Base-by-base conservation (phyloP, 2,888 invertebrate species). In the Shargacucullia verbasci region DNA sequence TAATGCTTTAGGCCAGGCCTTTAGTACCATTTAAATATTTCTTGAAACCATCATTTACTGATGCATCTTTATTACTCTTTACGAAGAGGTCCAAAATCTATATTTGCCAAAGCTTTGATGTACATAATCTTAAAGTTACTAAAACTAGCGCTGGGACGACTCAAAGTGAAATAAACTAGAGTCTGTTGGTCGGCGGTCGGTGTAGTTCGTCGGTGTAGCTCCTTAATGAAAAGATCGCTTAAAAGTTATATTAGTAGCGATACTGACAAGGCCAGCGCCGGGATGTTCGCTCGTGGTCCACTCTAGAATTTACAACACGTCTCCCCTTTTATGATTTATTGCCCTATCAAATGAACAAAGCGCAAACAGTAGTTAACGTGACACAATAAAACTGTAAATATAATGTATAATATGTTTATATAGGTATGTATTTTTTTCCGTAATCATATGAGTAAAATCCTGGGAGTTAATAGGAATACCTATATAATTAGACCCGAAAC, bases 221-320 rank as follows among this genome's bases (percentile, higher is more conserved):
- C 73, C 76, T 76, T 85, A 85, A 82, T 81, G 81, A 83, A 85
- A 82, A 82, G 66, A 84, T 83, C 80, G 81, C 79, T 83, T 81
- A 71, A 80, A 83, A 83, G 70, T 81, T 80, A 75, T 80, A 71
- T 80, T 70, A 80, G 74, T 71, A 65, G 56, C 14, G 25, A 27
- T 65, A 57, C 46, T 27, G 49, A 39, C 37, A 33, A 14, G 31
- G 44, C 15, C 11, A 41, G 13, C 11, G 12, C 13, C 2, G 8
- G 31, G 31, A 13, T 38, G 13, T 14, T 13, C 14, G 13, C 11
- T 7, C 29, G 1, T 6, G 25, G 41, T 38, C 12, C 38, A 35
- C n/a, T 40, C 46, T 38, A 37, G 12, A 15, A 14, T 13, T 9
- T 52, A 20, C 14, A 20, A 46, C 41, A 12, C 14, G 10, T 12